Base-by-base conservation (phyloP, 2,888 invertebrate species). In the Tetanocera ferruginea region DNA sequence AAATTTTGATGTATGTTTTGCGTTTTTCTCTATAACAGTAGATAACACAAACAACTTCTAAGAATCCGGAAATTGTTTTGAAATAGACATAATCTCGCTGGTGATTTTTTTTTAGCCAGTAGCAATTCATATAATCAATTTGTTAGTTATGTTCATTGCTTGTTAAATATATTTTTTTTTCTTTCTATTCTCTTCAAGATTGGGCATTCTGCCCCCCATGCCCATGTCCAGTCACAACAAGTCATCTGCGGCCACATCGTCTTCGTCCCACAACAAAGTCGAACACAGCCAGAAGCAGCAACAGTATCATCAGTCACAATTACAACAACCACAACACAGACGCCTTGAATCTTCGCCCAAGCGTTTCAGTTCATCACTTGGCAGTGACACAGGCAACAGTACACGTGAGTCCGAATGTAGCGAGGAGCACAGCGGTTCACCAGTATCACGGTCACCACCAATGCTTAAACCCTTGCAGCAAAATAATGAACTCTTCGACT, bases 401-500 rank as follows among this genome's bases (percentile, higher is more conserved):
- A 93, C 94, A 83, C 91, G 94, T 64, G 93, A 95, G 86, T 93
- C 93, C 8, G 93, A 95, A 84, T 92, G 93, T 86, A 92, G 93
- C 83, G 93, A 95, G 88, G 94, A 94, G 85, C 90, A 93, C 28
- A 83, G 83, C 77, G 85, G 85, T 23, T 89, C 89, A 0, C 87
- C 89, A n/a, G 84, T 88, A 17, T 88, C 89, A 51, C 85, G 88
- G 5, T 86, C 88, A 31, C 88, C 89, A 72, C 86, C 87, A 19
- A 83, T 82, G 31, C 31, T 82, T 25, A 79, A 79, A 69, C 82
- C 83, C n/a, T 82, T 83, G 60, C 91, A 87, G 86, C 90, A 91
- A 84, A 92, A 95, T 34, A 93, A 95, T 31, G 95, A 94, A 79
- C 91, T 97, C 9, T 98, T 97, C 88, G 97, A 97, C 88, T 97